Conservation (phyloP, 2,797 vertebrate species). For the Sternotherus odoratus region DNA sequence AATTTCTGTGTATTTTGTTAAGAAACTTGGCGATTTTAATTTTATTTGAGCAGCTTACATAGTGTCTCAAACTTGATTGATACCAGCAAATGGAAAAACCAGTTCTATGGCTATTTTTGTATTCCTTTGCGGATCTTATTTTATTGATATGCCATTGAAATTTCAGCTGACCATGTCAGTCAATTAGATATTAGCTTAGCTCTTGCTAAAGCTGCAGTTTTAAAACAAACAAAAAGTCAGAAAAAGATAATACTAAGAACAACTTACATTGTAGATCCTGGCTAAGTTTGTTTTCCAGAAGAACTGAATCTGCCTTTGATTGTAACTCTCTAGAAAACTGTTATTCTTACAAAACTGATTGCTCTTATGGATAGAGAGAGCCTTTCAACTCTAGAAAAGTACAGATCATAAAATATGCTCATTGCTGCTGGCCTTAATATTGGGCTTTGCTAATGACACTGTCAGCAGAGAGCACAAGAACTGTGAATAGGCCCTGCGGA, state of each 20-base stretch:
- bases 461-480: not conserved
- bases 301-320: not conserved
- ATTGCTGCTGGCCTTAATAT: not conserved
- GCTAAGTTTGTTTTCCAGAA: not conserved
- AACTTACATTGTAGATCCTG: not conserved
- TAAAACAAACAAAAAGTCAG: not conserved
- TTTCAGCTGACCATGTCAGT: not conserved
- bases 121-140: not conserved
- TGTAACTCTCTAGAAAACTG: not conserved
- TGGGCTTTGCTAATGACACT: not conserved
- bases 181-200: not conserved
- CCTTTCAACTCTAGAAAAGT: not conserved
- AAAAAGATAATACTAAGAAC: not conserved
- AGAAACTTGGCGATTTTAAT: not conserved
- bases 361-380: no score
- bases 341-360: no score
- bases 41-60: not conserved
- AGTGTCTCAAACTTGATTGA: not conserved
- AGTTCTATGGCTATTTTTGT: not conserved
- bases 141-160: not conserved
- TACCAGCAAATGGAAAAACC: not conserved
- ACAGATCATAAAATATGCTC: not conserved
- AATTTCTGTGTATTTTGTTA: not conserved
- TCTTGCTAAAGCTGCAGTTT: not conserved
- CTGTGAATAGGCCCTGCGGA: not conserved